phyloP scores from a whole-genome alignment of 2,797 vertebrate genomes.

The Anguilla marmorata region DNA sequence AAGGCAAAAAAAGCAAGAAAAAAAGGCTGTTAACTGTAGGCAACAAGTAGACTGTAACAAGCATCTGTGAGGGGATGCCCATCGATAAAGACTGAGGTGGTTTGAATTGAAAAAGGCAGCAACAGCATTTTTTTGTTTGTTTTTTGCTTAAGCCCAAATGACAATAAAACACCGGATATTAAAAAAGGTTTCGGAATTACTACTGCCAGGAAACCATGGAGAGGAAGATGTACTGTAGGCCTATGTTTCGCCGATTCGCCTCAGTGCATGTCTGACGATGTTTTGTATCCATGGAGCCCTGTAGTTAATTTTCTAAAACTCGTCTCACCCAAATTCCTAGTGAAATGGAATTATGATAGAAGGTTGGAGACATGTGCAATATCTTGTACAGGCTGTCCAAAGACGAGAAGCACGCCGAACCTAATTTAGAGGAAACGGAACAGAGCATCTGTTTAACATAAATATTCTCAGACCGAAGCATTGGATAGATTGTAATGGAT shows the following conservation, averaged over 20 bases:
- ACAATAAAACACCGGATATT: neutral
- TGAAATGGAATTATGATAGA: neutral
- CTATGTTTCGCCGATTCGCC: neutral
- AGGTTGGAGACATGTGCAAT: neutral
- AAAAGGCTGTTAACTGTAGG: neutral
- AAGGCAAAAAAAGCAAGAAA: neutral
- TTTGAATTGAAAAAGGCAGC: neutral
- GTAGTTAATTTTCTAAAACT: neutral
- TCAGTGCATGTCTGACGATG: neutral
- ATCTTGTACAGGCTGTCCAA: neutral
- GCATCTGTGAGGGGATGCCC: neutral
- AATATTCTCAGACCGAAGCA: neutral
- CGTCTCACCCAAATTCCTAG: neutral
- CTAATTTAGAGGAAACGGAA: neutral
- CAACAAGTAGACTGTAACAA: neutral
- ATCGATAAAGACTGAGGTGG: neutral
- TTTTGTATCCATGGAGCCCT: neutral
- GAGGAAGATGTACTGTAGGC: neutral
- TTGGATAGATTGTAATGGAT: constrained; percentile 9
- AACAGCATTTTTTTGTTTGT: neutral
- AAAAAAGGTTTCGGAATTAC: neutral
- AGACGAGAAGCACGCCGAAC: neutral
- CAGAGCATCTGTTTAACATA: constrained; percentile 4
- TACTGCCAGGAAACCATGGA: neutral
- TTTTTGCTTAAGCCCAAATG: neutral